Conservation (phyloP, 2,888 invertebrate species). For the Diarsia rubi region DNA sequence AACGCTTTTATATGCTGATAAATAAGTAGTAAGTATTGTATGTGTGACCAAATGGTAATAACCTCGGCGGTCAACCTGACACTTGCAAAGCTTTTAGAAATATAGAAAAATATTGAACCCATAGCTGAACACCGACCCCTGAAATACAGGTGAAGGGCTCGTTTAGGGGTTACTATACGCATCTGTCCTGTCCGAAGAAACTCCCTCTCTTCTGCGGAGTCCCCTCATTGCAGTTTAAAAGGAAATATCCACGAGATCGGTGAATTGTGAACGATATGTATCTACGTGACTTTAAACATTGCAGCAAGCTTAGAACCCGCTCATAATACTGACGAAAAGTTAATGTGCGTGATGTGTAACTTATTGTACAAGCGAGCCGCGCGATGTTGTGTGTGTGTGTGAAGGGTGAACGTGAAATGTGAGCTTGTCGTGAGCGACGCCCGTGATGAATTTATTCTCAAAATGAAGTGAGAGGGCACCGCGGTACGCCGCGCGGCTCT, state of each 20-base stretch:
- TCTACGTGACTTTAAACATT: slow-evolving; percentile 7
- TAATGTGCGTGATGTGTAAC: slow-evolving; percentile 15
- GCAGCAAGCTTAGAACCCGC: neutral
- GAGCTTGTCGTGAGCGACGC: slow-evolving; percentile 45
- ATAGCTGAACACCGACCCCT: too few species aligned
- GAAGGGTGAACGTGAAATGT: slow-evolving; percentile 23
- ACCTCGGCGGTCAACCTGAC: too few species aligned
- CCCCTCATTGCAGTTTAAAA: neutral
- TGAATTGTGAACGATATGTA: neutral
- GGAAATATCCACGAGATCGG: neutral
- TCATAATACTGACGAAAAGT: slow-evolving; percentile 19
- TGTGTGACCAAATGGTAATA: too few species aligned
- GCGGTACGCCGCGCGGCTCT: slow-evolving; percentile 49
- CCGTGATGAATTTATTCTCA: slow-evolving; percentile 82
- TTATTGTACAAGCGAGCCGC: slow-evolving; percentile 21
- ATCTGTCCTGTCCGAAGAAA: too few species aligned
- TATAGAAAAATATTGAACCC: too few species aligned
- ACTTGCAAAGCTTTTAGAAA: too few species aligned
- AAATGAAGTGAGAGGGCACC: slow-evolving; percentile 77
- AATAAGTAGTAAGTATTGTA: too few species aligned
- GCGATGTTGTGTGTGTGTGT: slow-evolving; percentile 3
- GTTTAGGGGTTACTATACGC: too few species aligned
- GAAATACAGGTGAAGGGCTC: too few species aligned
- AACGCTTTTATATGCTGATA: too few species aligned
- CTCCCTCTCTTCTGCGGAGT: too few species aligned